These are phyloP conservation scores for Copsychus sechellarum DNA, from an alignment of 2,113 vertebrate genomes.

Conservation along the genomic window DNA sequence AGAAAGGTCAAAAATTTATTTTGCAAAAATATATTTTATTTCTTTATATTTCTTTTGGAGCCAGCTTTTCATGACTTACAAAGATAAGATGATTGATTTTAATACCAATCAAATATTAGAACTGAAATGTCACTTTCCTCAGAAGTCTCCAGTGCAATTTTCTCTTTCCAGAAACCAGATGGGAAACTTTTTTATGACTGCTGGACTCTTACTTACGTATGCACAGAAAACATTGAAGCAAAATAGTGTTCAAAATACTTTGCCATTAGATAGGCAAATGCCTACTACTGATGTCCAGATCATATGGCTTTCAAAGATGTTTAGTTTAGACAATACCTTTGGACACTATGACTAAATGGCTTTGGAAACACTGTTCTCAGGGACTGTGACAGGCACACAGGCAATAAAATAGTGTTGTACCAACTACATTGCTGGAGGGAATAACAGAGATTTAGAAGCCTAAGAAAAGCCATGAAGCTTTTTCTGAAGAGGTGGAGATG, in stretches of 20 bases:
- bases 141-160: neutral
- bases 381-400: neutral
- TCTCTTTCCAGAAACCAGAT: neutral
- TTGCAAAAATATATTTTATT: neutral
- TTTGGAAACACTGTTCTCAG: neutral
- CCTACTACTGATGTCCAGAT: neutral
- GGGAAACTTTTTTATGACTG: neutral
- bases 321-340: neutral
- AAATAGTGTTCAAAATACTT: neutral
- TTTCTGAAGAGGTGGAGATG: neutral
- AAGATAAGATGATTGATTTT: neutral
- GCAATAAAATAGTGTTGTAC: neutral
- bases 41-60: neutral
- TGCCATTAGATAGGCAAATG: neutral
- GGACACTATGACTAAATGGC: neutral
- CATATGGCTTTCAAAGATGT: neutral
- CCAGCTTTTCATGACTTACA: neutral
- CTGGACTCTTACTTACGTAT: neutral
- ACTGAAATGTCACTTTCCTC: neutral
- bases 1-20: neutral
- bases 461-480: neutral
- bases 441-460: neutral
- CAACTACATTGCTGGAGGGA: neutral
- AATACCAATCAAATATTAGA: neutral
- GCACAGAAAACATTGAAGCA: neutral